Conservation (phyloP, 2,113 vertebrate species). For the Uropsilus gracilis region DNA sequence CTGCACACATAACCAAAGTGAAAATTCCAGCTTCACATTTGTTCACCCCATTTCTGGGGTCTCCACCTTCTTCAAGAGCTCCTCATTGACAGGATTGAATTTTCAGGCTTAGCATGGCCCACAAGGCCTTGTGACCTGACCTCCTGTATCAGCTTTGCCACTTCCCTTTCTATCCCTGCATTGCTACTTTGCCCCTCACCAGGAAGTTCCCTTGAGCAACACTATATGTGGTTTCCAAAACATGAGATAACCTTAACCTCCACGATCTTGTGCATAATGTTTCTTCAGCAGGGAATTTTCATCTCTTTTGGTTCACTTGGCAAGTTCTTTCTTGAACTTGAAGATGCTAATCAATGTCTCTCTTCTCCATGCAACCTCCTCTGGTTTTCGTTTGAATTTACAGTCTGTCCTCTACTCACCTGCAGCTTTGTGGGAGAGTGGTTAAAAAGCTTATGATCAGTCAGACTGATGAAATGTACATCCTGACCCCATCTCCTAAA, state of each 20-base stretch:
- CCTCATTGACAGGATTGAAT: fast-evolving
- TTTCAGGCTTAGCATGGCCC: not conserved
- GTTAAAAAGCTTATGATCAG: fast-evolving
- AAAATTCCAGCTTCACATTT: not conserved
- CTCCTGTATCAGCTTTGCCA: not conserved
- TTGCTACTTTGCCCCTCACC: not conserved
- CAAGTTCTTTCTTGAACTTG: not conserved
- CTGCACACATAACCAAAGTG: fast-evolving
- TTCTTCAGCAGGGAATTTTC: not conserved
- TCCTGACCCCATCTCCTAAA: not conserved
- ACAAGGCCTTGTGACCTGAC: not conserved
- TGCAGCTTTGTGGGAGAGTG: fast-evolving
- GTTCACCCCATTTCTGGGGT: not conserved
- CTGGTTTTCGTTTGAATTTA: not conserved
- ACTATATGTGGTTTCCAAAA: slow-evolving; percentile 40
- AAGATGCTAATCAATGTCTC: not conserved
- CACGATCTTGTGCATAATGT: not conserved
- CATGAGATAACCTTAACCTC: not conserved
- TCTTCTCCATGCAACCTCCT: not conserved
- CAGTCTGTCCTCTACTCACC: fast-evolving
- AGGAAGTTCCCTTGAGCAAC: slow-evolving; percentile 53
- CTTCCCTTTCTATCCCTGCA: slow-evolving; percentile 51
- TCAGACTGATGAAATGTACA: not conserved
- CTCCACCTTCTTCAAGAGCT: not conserved
- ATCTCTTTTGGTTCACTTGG: not conserved